Evolutionary conservation across 2,888 invertebrate species (phyloP).

Genomic region (Tridacna crocea): DNA sequence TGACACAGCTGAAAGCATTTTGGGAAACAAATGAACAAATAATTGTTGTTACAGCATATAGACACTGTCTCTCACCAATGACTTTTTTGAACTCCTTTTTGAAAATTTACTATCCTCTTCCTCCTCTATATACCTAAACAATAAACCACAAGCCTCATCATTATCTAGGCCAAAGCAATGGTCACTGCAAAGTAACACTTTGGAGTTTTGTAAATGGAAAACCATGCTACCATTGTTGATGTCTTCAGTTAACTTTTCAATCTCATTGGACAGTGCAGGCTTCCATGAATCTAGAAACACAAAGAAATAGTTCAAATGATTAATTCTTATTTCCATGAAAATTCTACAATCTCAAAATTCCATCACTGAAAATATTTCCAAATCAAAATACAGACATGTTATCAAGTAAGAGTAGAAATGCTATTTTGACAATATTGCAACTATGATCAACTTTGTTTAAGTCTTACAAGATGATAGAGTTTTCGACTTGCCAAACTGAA

Average conservation of each 20-base stretch:
- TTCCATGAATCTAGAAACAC: conserved; percentile 52
- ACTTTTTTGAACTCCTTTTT: conserved; percentile 31
- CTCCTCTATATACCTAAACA: conserved; percentile 55
- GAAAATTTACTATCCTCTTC: conserved; percentile 53
- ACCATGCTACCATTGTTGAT: conserved; percentile 45
- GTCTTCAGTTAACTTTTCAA: conserved; percentile 42
- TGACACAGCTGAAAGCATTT: too few relatives aligned
- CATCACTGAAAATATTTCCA: background rate
- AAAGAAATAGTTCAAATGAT: background rate
- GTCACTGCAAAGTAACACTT: conserved; percentile 46
- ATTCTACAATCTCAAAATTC: too few relatives aligned
- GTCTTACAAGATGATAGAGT: too few relatives aligned
- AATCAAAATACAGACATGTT: background rate
- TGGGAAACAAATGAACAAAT: background rate
- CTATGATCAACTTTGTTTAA: too few relatives aligned
- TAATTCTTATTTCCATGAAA: background rate
- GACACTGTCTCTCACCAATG: conserved; percentile 15
- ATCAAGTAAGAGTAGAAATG: too few relatives aligned
- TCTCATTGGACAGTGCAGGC: conserved; percentile 39
- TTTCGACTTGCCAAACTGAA: too few relatives aligned
- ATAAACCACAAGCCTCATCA: conserved; percentile 55
- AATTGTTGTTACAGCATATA: background rate
- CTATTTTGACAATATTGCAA: too few relatives aligned
- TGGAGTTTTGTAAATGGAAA: conserved; percentile 53
- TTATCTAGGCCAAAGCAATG: conserved; percentile 51